Evolutionary conservation across 1,140 invertebrate genomes (phyloP).

Genomic region (Chlorops oryzae): DNA sequence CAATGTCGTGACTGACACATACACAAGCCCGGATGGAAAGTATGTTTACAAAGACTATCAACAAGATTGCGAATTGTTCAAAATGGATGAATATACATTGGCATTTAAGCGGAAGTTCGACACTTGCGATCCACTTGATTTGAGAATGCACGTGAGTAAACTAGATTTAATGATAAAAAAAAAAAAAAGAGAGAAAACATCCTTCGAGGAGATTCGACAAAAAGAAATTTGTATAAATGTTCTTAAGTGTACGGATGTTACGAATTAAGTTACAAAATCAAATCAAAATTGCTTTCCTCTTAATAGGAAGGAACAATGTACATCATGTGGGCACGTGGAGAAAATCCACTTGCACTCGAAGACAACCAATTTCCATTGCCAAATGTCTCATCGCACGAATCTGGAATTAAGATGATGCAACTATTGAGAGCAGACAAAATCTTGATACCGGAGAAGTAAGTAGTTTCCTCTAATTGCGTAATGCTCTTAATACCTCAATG

Average conservation of each 20-base stretch:
- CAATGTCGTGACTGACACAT: conserved; percentile 57
- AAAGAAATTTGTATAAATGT: no score
- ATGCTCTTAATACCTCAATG: no score
- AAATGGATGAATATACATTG: conserved; percentile 57
- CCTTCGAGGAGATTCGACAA: no score
- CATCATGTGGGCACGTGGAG: conserved; percentile 58
- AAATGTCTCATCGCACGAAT: conserved; percentile 36
- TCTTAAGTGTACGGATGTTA: no score
- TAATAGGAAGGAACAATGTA: conserved; percentile 65
- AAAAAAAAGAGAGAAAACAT: no score
- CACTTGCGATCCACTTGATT: conserved; percentile 86
- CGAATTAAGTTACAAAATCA: neutral
- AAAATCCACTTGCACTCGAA: conserved; percentile 49
- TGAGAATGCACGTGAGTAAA: conserved; percentile 71
- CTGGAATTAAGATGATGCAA: conserved; percentile 42
- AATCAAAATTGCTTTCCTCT: neutral
- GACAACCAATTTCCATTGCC: conserved; percentile 41
- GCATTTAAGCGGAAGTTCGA: conserved; percentile 79
- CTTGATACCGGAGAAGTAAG: conserved; percentile 49
- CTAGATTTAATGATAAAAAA: no score
- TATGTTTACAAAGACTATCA: conserved; percentile 61
- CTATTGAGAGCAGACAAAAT: conserved; percentile 44
- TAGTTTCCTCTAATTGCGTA: neutral
- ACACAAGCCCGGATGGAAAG: conserved; percentile 61
- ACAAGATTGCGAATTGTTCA: conserved; percentile 75